Conservation (phyloP, 1,140 invertebrate genomes). For the Hermetia illucens region DNA sequence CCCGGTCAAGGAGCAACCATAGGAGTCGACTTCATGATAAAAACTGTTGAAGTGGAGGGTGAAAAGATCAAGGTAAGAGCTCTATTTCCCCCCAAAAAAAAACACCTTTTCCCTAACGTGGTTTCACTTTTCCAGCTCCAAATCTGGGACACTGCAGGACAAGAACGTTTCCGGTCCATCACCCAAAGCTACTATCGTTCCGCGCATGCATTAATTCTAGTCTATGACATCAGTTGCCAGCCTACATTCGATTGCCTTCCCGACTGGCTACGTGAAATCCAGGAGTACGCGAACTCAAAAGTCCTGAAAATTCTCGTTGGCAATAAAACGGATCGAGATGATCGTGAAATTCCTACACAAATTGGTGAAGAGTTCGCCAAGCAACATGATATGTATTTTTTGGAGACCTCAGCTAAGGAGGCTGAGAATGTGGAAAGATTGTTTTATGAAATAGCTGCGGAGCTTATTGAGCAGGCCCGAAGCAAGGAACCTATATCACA, state of each 20-base stretch:
- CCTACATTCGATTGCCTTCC: slow-evolving; percentile 92
- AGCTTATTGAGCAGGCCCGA: slow-evolving; percentile 62
- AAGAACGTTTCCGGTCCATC: slow-evolving; percentile 86
- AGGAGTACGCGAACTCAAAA: slow-evolving; percentile 91
- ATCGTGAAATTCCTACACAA: slow-evolving; percentile 83
- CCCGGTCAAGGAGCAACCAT: slow-evolving; percentile 97
- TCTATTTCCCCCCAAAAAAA: no score
- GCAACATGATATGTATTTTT: slow-evolving; percentile 90
- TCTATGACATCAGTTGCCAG: slow-evolving; percentile 95
- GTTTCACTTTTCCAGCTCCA: slow-evolving; percentile 55
- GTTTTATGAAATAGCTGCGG: slow-evolving; percentile 90
- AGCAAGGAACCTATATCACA: slow-evolving; percentile 23
- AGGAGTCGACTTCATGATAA: slow-evolving; percentile 99
- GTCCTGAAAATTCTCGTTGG: slow-evolving; percentile 85
- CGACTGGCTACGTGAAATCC: slow-evolving; percentile 91
- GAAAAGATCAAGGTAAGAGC: slow-evolving; percentile 88
- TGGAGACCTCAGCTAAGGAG: slow-evolving; percentile 97
- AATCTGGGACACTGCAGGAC: slow-evolving; percentile 81
- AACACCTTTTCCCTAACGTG: neutral
- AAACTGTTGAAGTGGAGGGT: slow-evolving; percentile 95
- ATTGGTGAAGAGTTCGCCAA: slow-evolving; percentile 94
- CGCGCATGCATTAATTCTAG: slow-evolving; percentile 91
- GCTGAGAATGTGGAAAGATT: slow-evolving; percentile 94
- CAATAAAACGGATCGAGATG: slow-evolving; percentile 92
- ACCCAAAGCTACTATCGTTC: slow-evolving; percentile 97